Evolutionary conservation across 2,113 vertebrate species (phyloP).

Genomic region (Sinocyclocheilus grahami): DNA sequence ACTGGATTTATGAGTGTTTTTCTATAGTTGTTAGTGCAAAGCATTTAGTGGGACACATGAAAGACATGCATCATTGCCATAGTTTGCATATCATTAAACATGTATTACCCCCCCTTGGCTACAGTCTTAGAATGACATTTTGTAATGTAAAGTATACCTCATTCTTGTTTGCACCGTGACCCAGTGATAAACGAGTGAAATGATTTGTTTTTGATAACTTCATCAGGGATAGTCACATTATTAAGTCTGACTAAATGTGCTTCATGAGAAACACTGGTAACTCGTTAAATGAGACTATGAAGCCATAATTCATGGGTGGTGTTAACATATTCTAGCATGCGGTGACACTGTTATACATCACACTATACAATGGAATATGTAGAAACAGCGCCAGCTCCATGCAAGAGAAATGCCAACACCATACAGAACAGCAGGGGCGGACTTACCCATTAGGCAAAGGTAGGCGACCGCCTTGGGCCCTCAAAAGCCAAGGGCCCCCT

Average conservation of each 20-base stretch:
- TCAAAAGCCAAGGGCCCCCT: too few relatives aligned
- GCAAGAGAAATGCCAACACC: constrained; percentile 18
- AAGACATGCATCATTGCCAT: constrained; percentile 83
- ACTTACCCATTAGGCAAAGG: too few relatives aligned
- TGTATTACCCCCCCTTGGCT: constrained; percentile 85
- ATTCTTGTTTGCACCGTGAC: constrained; percentile 69
- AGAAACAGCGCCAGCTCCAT: constrained; percentile 24
- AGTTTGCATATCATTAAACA: constrained; percentile 89
- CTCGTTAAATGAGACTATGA: constrained; percentile 40
- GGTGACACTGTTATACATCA: constrained; percentile 55
- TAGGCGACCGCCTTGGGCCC: too few relatives aligned
- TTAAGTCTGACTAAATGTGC: constrained; percentile 49
- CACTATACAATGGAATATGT: constrained; percentile 41
- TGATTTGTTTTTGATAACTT: constrained; percentile 87
- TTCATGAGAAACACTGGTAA: constrained; percentile 48
- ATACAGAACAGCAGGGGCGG: not conserved
- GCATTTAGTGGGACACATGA: constrained; percentile 40
- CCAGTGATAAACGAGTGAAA: constrained; percentile 79
- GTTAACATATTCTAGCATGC: constrained; percentile 40
- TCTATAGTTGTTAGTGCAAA: constrained; percentile 35
- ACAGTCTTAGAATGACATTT: constrained; percentile 82
- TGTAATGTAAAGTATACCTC: constrained; percentile 74
- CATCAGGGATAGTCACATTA: constrained; percentile 67
- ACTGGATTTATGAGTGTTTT: constrained; percentile 34
- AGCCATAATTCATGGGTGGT: constrained; percentile 48